Percentiles rank a stretch among this genome's conserved stretches.
phyloP scores from a whole-genome alignment of 2,888 invertebrate species.

The Plagiodera versicolora region DNA sequence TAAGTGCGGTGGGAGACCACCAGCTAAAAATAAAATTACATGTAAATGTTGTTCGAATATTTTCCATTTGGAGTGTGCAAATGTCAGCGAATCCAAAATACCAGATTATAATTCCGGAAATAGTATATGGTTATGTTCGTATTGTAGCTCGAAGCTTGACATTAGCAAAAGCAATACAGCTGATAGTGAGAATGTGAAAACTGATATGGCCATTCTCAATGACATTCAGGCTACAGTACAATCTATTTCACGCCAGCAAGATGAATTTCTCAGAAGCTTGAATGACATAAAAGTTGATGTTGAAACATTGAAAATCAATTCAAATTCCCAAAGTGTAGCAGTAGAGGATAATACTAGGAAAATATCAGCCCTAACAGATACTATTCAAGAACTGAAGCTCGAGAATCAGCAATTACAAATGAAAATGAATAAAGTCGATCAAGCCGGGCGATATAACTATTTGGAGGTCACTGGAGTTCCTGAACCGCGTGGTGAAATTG shows the following conservation, averaged over 20 bases:
- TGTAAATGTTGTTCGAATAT: slow-evolving; percentile 2
- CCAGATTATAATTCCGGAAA: slow-evolving; percentile 3
- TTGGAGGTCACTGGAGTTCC: slow-evolving; percentile 1
- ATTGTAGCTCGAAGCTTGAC: background rate
- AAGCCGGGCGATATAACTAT: background rate
- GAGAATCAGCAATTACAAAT: background rate
- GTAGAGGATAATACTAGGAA: background rate
- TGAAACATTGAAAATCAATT: slow-evolving; percentile 1
- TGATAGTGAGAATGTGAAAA: background rate
- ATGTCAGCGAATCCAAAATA: background rate
- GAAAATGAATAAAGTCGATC: background rate
- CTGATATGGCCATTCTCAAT: background rate
- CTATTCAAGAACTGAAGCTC: slow-evolving; percentile 2
- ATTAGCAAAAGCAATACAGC: background rate
- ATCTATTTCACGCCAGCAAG: slow-evolving; percentile 4
- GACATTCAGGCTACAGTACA: background rate
- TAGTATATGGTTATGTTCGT: slow-evolving; percentile 1
- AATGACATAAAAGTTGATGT: slow-evolving; percentile 1
- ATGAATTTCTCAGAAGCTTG: background rate
- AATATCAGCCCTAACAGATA: background rate
- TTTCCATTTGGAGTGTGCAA: background rate
- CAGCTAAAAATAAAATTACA: slow-evolving; percentile 5
- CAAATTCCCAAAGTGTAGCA: background rate
- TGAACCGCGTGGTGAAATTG: slow-evolving; percentile 1
- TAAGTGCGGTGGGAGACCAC: slow-evolving; percentile 1